Percentiles rank a stretch among this genome's conserved stretches.
phyloP scores from a whole-genome alignment of 2,888 invertebrate species.

The Hirtodrosophila trivittata region DNA sequence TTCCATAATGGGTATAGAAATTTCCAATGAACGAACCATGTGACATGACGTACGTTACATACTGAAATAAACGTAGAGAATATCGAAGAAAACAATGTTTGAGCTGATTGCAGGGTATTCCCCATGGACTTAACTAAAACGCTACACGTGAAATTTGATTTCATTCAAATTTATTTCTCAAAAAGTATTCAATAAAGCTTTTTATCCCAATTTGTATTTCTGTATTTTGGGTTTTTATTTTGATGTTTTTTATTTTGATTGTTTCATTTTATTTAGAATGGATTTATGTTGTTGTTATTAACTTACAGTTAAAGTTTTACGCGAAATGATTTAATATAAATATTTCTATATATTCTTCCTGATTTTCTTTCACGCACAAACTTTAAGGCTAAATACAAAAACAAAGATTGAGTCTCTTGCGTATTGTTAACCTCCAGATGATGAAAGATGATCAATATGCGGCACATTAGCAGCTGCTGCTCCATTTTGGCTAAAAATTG shows the following conservation, averaged over 20 bases:
- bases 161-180: constrained; percentile 55
- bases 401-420: constrained; percentile 55
- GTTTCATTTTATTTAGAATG: constrained; percentile 26
- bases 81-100: no score
- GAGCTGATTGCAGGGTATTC: no score
- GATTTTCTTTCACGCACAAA: constrained; percentile 31
- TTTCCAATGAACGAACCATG: no score
- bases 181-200: constrained; percentile 73
- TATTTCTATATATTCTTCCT: constrained; percentile 49
- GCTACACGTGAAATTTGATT: constrained; percentile 18
- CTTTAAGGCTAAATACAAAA: constrained; percentile 57
- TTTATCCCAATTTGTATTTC: constrained; percentile 36
- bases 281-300: constrained; percentile 21
- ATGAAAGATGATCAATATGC: no score
- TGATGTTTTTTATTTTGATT: constrained; percentile 7
- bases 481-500: constrained; percentile 27
- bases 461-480: constrained; percentile 16
- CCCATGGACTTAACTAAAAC: no score
- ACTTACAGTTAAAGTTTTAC: constrained; percentile 39
- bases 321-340: constrained; percentile 58
- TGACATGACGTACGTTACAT: no score
- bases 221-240: constrained; percentile 18
- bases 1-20: no score
- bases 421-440: constrained; percentile 17
- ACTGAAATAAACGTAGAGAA: no score